phyloP scores from a whole-genome alignment of 2,797 vertebrate species.

The Podarcis lilfordi region DNA sequence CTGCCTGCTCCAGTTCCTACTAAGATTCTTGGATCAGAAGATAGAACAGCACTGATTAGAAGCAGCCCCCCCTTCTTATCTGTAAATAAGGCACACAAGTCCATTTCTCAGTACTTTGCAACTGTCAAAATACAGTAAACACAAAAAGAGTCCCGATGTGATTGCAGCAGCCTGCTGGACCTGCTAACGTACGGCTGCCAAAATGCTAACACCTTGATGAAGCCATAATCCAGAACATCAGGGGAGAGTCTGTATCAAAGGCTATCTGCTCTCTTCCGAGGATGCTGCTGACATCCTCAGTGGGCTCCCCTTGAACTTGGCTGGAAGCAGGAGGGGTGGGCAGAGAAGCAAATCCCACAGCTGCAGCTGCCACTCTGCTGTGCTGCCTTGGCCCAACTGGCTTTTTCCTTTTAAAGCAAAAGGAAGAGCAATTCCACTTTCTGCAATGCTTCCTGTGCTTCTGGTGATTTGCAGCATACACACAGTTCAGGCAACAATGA shows the following conservation, averaged over 20 bases:
- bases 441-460: background rate
- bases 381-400: background rate
- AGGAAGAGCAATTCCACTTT: background rate
- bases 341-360: too few species aligned
- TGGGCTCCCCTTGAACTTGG: background rate
- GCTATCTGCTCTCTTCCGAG: background rate
- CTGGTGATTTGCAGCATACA: background rate
- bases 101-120: slow-evolving; percentile 55
- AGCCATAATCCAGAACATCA: too few species aligned
- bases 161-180: background rate
- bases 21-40: slow-evolving; percentile 61
- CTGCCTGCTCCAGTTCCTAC: slow-evolving; percentile 57
- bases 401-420: background rate
- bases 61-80: slow-evolving; percentile 58
- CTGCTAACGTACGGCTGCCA: background rate
- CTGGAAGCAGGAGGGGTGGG: background rate
- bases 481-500: background rate
- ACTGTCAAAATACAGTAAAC: slow-evolving; percentile 44
- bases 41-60: slow-evolving; percentile 67
- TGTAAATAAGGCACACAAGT: slow-evolving; percentile 66
- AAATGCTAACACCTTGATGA: background rate
- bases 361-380: background rate
- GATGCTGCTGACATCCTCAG: background rate
- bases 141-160: slow-evolving; percentile 23
- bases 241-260: background rate